Base-by-base conservation (phyloP, 1,140 invertebrate species). In the Gonioctena quinquepunctata region DNA sequence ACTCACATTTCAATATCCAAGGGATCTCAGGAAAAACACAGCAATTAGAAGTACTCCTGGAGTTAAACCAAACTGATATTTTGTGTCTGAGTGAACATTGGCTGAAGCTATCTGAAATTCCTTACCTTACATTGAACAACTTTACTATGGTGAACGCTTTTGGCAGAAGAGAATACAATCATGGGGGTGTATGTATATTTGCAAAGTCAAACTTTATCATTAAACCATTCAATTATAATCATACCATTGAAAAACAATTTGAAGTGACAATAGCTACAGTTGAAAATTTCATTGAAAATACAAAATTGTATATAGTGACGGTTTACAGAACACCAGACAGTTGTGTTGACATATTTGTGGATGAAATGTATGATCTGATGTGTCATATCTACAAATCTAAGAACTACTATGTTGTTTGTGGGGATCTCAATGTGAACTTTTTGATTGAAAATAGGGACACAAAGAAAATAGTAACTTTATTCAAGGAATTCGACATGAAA, bases 401-500 rank as follows among this genome's bases (percentile, higher is more conserved):
- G 11, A 7, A 59, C 16, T 59, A 59, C 16, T 59, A 25, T 26
- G 16, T 59, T 59, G 56, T 59, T 7, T 59, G 56, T 27, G 56
- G 56, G 7, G 56, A 59, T 26, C 7, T 59, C 6, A 59, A 59
- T 59, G 25, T 59, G 8, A 26, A 59, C 16, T 59, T 59, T 25
- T 59, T 59, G 22, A 25, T 11, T 59, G 56, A 27, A 18, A 16
- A 16, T 26, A 59, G 16, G 21, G 56, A 22, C 16, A 23, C 22
- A 11, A 59, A 59, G 16, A 22, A 16, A 59, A 26, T 59, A 26
- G 21, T 59, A 11, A 59, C 19, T 59, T 59, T 59, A 26, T 59
- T 59, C 16, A 18, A 59, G 11, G 56, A 59, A 26, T 59, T 59
- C 16, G n/a, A 59, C 25, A 59, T 59, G 56, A 59, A 59, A 26